phyloP scores from a whole-genome alignment of 2,113 vertebrate genomes.

The Vulpes ferrilata region DNA sequence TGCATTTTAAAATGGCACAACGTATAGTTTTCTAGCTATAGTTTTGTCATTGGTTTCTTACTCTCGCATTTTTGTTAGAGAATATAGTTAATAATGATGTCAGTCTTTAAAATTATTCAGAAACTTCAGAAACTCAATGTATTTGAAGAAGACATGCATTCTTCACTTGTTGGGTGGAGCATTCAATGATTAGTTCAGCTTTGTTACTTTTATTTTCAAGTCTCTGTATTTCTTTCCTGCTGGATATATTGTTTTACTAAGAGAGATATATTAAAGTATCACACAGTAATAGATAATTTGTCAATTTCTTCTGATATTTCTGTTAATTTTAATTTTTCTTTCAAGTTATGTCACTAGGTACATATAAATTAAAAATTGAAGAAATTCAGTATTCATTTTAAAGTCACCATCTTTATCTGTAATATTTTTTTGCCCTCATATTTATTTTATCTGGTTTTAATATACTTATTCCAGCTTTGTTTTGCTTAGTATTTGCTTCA shows the following conservation, averaged over 20 bases:
- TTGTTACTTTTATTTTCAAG: not conserved
- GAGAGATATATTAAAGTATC: not conserved
- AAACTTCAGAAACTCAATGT: not conserved
- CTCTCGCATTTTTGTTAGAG: not conserved
- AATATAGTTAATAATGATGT: not conserved
- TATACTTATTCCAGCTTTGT: not conserved
- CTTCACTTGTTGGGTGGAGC: not conserved
- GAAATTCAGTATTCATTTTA: not conserved
- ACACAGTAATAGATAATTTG: not conserved
- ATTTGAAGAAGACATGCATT: not conserved
- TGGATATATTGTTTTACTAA: not conserved
- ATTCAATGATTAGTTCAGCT: not conserved
- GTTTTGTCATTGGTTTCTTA: not conserved
- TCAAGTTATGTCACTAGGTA: not conserved
- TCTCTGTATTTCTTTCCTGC: not conserved
- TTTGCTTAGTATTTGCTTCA: not conserved
- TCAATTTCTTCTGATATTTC: not conserved
- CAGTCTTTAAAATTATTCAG: not conserved
- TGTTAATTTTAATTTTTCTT: not conserved
- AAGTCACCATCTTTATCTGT: not conserved
- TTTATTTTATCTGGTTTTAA: conserved; percentile 1
- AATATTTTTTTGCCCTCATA: not conserved
- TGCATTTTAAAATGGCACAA: not conserved
- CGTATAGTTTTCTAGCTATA: not conserved
- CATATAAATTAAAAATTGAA: not conserved